Base-by-base conservation (phyloP, 2,113 vertebrate genomes). In the Caranx ignobilis region DNA sequence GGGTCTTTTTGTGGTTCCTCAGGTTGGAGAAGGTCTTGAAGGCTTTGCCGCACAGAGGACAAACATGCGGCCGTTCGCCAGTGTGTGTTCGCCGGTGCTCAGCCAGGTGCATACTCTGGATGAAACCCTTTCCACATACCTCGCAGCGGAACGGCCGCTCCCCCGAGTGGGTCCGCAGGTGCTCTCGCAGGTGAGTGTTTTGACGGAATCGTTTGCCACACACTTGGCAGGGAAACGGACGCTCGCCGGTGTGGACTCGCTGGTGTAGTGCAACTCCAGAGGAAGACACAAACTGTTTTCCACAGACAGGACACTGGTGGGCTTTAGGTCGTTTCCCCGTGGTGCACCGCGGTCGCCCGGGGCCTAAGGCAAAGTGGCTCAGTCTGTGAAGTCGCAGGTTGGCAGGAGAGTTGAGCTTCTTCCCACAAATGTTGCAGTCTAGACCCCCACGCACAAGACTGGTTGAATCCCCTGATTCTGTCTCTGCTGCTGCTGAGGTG, bases 21-120 rank as follows among this genome's bases (percentile, higher is more conserved):
- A 98, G 93, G 87, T 97, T 97, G 61, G 97, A 97, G 77, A 97
- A 94, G 11, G 96, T 97, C 85, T 96, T 96, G 89, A 97, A 98
- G 82, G 95, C 94, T 89, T 97, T 97, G 77, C 95, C 92, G 2
- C 97, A 98, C 70, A 90, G 91, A 0, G 90, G 88, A 6, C 97
- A 99, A 0, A 84, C 86, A 34, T 97, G 96, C 0, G 97, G 97
- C 8, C 96, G 89, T 26, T 97, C 96, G 0, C 96, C 96, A 0
- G 96, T 97, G 88, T 98, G 97, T 1, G 96, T 96, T 0, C 96
- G 95, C 0, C 94, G 95, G 80, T 99, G 97, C 2, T 97, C 95
- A 0, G 96, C 94, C 83, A 97, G 92, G 75, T 97, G 97, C 96
- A 97, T 96, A 50, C 96, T 96, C 90, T 97, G 96, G 77, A 97